Percentiles rank a stretch among this genome's conserved stretches.
Conservation (phyloP, 30 jellyfish, hydroid and myxozoan genomes). For the Aurelia sp. region DNA sequence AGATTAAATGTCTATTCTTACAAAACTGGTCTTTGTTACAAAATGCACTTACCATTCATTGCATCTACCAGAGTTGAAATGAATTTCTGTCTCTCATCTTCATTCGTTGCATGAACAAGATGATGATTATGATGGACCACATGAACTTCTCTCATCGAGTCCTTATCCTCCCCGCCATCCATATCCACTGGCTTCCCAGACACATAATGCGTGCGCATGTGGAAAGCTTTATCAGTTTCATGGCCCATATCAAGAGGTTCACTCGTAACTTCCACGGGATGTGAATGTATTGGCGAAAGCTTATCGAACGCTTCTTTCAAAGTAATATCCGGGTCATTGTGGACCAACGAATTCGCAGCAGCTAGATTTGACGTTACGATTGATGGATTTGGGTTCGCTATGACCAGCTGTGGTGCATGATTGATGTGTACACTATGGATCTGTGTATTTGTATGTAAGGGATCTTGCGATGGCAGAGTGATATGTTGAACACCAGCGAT, state of each 20-base stretch:
- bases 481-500: conserved; percentile 30
- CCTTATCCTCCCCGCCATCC: conserved; percentile 29
- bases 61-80: conserved; percentile 73
- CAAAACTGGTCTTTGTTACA: too few species aligned
- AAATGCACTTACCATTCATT: conserved; percentile 56
- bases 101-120: conserved; percentile 78
- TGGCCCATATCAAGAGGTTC: conserved; percentile 40
- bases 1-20: too few species aligned
- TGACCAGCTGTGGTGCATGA: conserved; percentile 20
- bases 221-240: conserved; percentile 52
- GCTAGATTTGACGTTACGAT: conserved; percentile 21
- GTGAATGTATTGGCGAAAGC: conserved; percentile 36
- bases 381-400: conserved; percentile 21
- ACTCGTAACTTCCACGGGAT: conserved; percentile 52
- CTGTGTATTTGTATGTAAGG: not conserved
- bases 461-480: conserved; percentile 17
- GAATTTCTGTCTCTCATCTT: conserved; percentile 76
- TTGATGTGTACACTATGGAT: not conserved
- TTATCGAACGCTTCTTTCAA: conserved; percentile 61
- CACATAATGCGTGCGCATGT: conserved; percentile 75
- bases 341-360: conserved; percentile 61
- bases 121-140: conserved; percentile 93
- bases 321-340: conserved; percentile 68
- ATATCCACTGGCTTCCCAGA: conserved; percentile 51
- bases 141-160: conserved; percentile 59